Conservation (phyloP, 1,140 invertebrate species). For the Calephelis nemesis region DNA sequence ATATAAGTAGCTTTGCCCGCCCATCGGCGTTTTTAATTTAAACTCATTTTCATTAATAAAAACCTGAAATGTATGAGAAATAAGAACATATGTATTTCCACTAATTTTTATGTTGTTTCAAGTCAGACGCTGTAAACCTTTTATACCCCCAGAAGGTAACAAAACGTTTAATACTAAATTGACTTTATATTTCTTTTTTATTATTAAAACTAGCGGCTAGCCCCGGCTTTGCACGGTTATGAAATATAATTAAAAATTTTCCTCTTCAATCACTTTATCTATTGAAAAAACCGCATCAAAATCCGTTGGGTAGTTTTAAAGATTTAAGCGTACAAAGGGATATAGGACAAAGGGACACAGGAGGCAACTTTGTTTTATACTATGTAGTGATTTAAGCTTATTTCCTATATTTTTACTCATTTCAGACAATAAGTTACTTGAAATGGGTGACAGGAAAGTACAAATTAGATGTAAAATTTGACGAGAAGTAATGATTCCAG, state of each 20-base stretch:
- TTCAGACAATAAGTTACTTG: not conserved
- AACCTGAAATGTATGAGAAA: not conserved
- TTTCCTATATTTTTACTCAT: no score
- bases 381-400: not conserved
- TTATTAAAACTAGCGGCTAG: no score
- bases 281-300: no score
- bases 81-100: no score
- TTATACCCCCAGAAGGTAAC: not conserved
- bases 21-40: not conserved
- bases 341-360: no score
- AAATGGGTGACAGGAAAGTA: not conserved
- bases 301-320: no score
- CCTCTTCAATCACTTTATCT: no score
- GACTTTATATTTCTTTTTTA: not conserved
- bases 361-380: no score
- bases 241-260: no score
- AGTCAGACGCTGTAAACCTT: not conserved
- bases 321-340: no score
- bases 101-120: not conserved
- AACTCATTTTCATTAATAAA: not conserved
- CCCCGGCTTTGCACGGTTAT: no score
- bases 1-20: no score
- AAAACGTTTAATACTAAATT: slow-evolving; percentile 1
- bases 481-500: slow-evolving; percentile 1
- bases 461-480: not conserved